Base-by-base conservation (phyloP, 1,140 invertebrate genomes). In the Philotrypesis tridentata region DNA sequence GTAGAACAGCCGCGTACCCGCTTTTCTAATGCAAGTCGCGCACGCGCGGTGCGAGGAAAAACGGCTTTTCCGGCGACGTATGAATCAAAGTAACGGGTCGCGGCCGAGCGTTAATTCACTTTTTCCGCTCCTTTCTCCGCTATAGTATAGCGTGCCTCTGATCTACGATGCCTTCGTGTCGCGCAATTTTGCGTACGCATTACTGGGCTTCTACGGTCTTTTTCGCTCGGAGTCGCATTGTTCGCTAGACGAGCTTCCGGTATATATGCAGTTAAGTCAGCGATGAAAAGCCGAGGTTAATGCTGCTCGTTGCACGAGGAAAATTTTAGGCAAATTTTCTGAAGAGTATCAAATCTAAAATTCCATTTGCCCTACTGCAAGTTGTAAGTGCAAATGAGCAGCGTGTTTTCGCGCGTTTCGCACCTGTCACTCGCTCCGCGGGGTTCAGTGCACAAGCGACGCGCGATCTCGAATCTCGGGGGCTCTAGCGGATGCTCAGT, bases 81-180 rank as follows among this genome's bases (percentile, higher is more conserved):
- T 68, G 37, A 78, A 78, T 78, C 65, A 70, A 60, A 63, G 43
- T 63, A 79, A 72, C 78, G 67, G 68, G 29, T 6, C 23, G n/a
- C n/a, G n/a, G n/a, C 27, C 78, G 43, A 40, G 2, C 78, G 67
- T 72, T 72, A 37, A 72, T 79, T 72, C 78, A 27, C 14, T 14
- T 71, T 55, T 71, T 73, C 33, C 70, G 48, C 17, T 25, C 11
- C 37, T 17, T 37, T 61, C 29, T 60, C 4, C 61, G 48, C 48
- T 17, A n/a, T n/a, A 55, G 48, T 55, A 55, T 14, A 17, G 40
- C 31, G n/a, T n/a, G 67, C 55, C 11, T n/a, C 67, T 70, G 67
- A 23, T 37, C 21, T 70, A n/a, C 11, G 27, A 12, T 23, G 4
- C 33, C 4, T 3, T 37, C 33, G 33, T 9, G 33, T 5, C 33